A percentile compares a stretch with the other conserved stretches of the same genome.
phyloP scores from a whole-genome alignment of 2,797 vertebrate species.

The Labeo calbasu region DNA sequence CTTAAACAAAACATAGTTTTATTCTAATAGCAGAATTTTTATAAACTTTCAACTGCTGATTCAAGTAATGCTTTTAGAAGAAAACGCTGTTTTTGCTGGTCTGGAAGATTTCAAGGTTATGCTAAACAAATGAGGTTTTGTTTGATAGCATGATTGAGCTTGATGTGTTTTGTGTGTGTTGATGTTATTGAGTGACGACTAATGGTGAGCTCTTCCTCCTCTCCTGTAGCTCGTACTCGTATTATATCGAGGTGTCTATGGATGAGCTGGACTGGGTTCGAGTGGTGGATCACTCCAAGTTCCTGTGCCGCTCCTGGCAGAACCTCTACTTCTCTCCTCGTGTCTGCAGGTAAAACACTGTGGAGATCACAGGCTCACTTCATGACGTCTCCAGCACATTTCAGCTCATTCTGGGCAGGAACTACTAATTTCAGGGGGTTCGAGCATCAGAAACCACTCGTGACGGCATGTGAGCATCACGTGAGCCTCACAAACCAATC shows the following conservation, averaged over 20 bases:
- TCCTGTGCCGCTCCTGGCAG: slow-evolving; percentile 95
- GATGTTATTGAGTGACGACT: not conserved
- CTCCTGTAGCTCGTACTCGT: slow-evolving; percentile 89
- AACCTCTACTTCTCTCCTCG: slow-evolving; percentile 90
- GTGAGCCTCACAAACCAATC: not conserved
- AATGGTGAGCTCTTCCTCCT: not conserved
- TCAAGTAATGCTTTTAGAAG: too few relatives aligned
- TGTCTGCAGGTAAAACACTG: slow-evolving; percentile 86
- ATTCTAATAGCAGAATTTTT: too few relatives aligned
- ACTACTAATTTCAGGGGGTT: too few relatives aligned
- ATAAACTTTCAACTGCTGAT: too few relatives aligned
- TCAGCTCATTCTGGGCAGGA: too few relatives aligned
- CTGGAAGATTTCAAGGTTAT: not conserved
- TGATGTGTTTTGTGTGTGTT: not conserved
- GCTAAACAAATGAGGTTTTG: not conserved
- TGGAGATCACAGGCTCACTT: not conserved
- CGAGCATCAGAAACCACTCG: too few relatives aligned
- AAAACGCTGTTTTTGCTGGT: too few relatives aligned
- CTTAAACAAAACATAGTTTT: too few relatives aligned
- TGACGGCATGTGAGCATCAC: too few relatives aligned
- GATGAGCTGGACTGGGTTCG: slow-evolving; percentile 96
- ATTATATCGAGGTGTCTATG: slow-evolving; percentile 98
- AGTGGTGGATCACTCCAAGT: slow-evolving; percentile 91
- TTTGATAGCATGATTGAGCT: not conserved
- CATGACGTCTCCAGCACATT: too few relatives aligned